These are phyloP conservation scores for Drosophila bocqueti DNA, from an alignment of 1,140 invertebrate genomes.

Conservation along the genomic window DNA sequence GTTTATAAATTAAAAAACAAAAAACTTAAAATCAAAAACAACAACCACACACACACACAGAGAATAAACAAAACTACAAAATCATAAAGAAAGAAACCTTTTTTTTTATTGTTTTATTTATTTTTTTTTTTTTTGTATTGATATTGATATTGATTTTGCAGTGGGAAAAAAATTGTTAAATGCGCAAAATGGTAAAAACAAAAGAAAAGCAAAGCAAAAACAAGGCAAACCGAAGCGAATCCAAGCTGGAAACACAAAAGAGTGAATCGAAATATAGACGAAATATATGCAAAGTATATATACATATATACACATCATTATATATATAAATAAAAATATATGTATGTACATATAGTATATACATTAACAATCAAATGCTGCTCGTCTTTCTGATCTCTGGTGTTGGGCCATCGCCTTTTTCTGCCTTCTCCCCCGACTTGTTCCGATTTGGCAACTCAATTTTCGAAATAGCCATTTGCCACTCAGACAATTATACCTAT, in stretches of 20 bases:
- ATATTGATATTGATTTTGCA: conserved; percentile 28
- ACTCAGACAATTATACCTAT: conserved; percentile 32
- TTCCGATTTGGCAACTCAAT: conserved; percentile 40
- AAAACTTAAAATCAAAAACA: conserved; percentile 28
- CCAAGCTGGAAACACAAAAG: conserved; percentile 9
- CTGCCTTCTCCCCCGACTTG: background rate
- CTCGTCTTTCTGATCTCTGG: conserved; percentile 27
- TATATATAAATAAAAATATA: conserved; percentile 6
- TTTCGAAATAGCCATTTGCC: conserved; percentile 31
- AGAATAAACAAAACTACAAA: conserved; percentile 61
- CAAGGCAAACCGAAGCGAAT: conserved; percentile 1
- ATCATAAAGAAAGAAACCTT: conserved; percentile 29
- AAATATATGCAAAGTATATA: conserved; percentile 38
- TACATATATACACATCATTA: background rate
- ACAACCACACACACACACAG: conserved; percentile 56
- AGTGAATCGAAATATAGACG: conserved; percentile 36
- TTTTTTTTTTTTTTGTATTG: background rate
- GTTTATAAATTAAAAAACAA: conserved; percentile 52
- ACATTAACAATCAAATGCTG: conserved; percentile 13
- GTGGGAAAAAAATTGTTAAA: conserved; percentile 3
- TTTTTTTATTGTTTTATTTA: conserved; percentile 23
- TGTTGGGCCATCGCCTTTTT: background rate
- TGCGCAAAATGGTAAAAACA: conserved; percentile 21
- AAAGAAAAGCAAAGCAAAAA: conserved; percentile 4
- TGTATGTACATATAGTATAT: background rate